Percentiles rank a stretch among this genome's conserved stretches.
Conservation (phyloP, 2,888 invertebrate species). For the Lepidocyrtoides sp. region DNA sequence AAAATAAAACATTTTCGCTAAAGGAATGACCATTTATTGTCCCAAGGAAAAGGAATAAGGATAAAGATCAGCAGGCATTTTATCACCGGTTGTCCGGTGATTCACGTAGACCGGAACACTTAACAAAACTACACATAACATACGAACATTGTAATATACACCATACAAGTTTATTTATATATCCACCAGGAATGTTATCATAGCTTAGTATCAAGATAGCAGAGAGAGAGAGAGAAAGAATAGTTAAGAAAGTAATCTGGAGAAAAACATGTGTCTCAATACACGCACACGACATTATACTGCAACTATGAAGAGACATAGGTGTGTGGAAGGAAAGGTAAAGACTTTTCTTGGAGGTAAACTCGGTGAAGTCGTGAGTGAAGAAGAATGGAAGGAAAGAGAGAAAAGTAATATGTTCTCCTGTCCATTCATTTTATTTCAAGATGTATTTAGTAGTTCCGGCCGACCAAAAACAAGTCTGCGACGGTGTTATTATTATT, state of each 20-base stretch:
- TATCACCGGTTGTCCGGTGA: constrained; percentile 78
- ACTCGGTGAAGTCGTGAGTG: background rate
- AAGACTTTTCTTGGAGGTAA: constrained; percentile 36
- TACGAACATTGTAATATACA: background rate
- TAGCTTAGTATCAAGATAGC: background rate
- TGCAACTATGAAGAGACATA: background rate
- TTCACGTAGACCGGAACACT: constrained; percentile 76
- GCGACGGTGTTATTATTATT: too few species aligned
- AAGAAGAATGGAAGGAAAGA: background rate
- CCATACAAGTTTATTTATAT: too few species aligned
- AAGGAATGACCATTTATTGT: constrained; percentile 63
- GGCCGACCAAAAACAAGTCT: constrained; percentile 50
- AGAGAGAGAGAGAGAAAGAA: background rate
- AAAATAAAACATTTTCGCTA: constrained; percentile 20
- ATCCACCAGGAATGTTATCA: background rate
- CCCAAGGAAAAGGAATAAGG: constrained; percentile 55
- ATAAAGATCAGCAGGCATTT: constrained; percentile 79
- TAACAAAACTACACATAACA: constrained; percentile 48
- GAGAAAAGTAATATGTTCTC: constrained; percentile 57
- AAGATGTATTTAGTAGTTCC: constrained; percentile 66
- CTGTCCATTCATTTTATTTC: constrained; percentile 72
- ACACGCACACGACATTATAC: background rate
- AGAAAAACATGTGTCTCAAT: constrained; percentile 37
- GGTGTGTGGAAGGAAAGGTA: constrained; percentile 57
- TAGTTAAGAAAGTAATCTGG: constrained; percentile 37